Percentiles rank a stretch among this genome's conserved stretches.
phyloP scores from a whole-genome alignment of 2,797 vertebrate species.

The Mormyrops boulengeri region DNA sequence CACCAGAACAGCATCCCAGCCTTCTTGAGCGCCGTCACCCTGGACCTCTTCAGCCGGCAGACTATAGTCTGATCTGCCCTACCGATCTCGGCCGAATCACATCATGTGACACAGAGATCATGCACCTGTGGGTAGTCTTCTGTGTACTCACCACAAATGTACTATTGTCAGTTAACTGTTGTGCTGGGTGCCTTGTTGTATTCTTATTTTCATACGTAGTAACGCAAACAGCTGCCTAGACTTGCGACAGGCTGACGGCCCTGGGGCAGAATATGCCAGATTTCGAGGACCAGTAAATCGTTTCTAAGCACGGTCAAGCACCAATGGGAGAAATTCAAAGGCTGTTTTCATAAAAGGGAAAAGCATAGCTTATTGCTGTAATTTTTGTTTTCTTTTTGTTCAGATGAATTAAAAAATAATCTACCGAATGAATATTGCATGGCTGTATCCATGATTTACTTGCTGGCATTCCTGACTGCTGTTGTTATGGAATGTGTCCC shows the following conservation, averaged over 20 bases:
- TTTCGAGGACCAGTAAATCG: background rate
- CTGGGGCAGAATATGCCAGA: background rate
- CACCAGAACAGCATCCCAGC: slow-evolving; percentile 94
- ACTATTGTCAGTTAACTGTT: background rate
- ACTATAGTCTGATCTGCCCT: slow-evolving; percentile 45
- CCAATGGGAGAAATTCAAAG: background rate
- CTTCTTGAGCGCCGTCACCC: slow-evolving; percentile 67
- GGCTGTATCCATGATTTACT: background rate
- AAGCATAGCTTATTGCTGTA: background rate
- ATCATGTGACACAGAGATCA: background rate
- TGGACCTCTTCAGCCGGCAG: slow-evolving; percentile 86
- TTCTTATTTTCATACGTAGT: background rate
- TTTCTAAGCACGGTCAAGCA: background rate
- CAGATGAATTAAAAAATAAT: background rate
- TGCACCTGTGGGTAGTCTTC: background rate
- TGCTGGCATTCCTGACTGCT: background rate
- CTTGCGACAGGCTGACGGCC: background rate
- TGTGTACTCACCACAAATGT: background rate
- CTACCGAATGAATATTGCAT: background rate
- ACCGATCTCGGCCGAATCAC: background rate
- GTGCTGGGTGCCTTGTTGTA: background rate
- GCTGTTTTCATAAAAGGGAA: background rate
- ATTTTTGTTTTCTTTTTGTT: background rate
- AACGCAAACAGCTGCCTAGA: background rate
- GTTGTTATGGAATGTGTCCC: background rate